Percentiles rank a stretch among this genome's conserved stretches.
These are phyloP conservation scores for Catharus bicknelli DNA, from an alignment of 2,113 vertebrate species.

Conservation along the genomic window DNA sequence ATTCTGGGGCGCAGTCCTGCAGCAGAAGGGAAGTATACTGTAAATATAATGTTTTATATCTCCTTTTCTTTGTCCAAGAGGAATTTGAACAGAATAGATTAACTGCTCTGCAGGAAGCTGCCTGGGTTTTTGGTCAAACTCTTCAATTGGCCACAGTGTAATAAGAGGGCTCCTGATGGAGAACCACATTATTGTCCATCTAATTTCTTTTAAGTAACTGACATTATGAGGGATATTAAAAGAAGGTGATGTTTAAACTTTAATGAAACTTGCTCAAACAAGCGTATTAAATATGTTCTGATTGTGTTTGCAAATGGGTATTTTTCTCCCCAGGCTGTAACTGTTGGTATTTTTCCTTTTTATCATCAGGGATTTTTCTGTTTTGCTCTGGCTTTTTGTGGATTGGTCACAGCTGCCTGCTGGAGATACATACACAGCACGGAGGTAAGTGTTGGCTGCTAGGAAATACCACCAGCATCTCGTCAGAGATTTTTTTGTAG, in stretches of 20 bases:
- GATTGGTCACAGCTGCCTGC: constrained; percentile 58
- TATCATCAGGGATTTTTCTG: constrained; percentile 73
- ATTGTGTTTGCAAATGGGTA: not conserved
- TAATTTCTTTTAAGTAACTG: not conserved
- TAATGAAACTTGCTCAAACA: not conserved
- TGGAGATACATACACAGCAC: constrained; percentile 59
- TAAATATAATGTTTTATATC: not conserved
- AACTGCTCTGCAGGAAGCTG: not conserved
- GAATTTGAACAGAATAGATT: not conserved
- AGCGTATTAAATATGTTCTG: not conserved
- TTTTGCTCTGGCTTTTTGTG: constrained; percentile 69
- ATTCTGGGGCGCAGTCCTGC: not conserved
- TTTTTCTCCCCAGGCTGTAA: not conserved
- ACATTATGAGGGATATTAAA: not conserved
- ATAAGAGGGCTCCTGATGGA: not conserved
- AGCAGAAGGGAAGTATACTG: not conserved
- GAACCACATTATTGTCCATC: not conserved
- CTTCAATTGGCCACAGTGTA: not conserved
- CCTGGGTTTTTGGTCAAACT: not conserved
- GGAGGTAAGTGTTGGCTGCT: constrained; percentile 60
- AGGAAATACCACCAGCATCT: constrained; percentile 1
- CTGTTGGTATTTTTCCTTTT: not conserved
- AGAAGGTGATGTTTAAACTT: not conserved
- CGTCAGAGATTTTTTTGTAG: not conserved
- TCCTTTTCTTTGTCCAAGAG: not conserved